Conservation (phyloP, 2,888 invertebrate genomes). For the Zaprionus bogoriensis region DNA sequence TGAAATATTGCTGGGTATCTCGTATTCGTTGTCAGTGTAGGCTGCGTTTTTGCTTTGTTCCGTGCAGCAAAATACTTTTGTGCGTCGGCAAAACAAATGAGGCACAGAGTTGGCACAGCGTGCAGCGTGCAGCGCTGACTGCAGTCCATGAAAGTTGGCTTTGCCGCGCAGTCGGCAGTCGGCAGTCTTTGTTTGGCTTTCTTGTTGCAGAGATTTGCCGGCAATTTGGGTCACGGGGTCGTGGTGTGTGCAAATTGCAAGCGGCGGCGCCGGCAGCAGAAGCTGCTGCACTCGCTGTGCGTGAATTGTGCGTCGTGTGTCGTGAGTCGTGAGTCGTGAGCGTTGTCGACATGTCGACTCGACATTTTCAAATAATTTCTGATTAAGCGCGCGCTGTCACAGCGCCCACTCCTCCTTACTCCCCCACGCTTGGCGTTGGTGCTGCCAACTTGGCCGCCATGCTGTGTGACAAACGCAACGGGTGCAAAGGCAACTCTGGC, state of each 20-base stretch:
- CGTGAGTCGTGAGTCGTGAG: slow-evolving; percentile 41
- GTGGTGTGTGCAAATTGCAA: slow-evolving; percentile 74
- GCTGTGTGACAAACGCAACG: slow-evolving; percentile 77
- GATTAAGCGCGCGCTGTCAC: slow-evolving; percentile 58
- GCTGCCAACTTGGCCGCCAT: slow-evolving; percentile 40
- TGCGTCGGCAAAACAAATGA: slow-evolving; percentile 65
- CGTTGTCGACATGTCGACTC: slow-evolving; percentile 68
- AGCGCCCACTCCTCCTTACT: neutral
- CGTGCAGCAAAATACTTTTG: slow-evolving; percentile 44
- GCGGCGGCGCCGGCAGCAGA: slow-evolving; percentile 13
- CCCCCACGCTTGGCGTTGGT: neutral
- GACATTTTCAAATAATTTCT: slow-evolving; percentile 76
- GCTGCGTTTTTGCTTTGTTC: neutral
- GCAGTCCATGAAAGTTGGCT: slow-evolving; percentile 67
- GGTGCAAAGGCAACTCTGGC: slow-evolving; percentile 66
- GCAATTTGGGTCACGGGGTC: slow-evolving; percentile 70
- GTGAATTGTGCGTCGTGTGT: slow-evolving; percentile 45
- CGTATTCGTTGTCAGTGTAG: neutral
- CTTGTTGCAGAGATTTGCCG: slow-evolving; percentile 57
- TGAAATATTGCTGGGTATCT: slow-evolving; percentile 24
- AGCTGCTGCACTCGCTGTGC: slow-evolving; percentile 38
- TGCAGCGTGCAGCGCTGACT: slow-evolving; percentile 30
- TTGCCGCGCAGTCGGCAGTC: slow-evolving; percentile 23
- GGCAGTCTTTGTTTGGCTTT: slow-evolving; percentile 34
- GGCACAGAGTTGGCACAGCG: slow-evolving; percentile 49